Conservation (phyloP, 1,140 invertebrate species). For the Drosophila takahashii region DNA sequence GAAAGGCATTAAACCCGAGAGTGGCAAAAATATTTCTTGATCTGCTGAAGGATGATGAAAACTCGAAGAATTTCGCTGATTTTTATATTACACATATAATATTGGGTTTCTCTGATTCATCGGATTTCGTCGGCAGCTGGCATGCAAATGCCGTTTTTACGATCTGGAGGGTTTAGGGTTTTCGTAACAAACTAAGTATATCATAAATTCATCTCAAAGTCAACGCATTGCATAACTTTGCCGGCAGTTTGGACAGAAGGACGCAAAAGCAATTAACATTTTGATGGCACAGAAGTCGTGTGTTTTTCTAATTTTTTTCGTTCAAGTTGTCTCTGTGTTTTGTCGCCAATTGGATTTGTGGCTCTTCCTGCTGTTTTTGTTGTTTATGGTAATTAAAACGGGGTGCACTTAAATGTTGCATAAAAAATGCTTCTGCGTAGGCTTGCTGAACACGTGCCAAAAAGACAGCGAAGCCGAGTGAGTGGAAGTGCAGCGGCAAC, state of each 20-base stretch:
- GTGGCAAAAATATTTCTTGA: conserved; percentile 33
- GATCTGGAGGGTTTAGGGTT: conserved; percentile 28
- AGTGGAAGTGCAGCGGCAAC: conserved; percentile 71
- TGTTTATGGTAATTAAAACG: conserved; percentile 77
- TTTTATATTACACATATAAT: conserved; percentile 23
- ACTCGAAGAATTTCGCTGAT: conserved; percentile 17
- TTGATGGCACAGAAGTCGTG: conserved; percentile 57
- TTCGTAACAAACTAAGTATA: conserved; percentile 18
- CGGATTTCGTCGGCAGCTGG: background rate
- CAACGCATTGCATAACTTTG: conserved; percentile 44
- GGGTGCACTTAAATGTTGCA: conserved; percentile 79
- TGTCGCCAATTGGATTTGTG: conserved; percentile 59
- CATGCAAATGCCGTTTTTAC: conserved; percentile 43
- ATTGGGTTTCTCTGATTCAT: conserved; percentile 28
- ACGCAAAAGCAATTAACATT: conserved; percentile 76
- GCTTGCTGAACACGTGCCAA: conserved; percentile 76
- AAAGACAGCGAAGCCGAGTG: conserved; percentile 32
- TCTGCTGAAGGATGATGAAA: conserved; percentile 20
- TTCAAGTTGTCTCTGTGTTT: conserved; percentile 35
- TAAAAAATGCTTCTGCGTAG: conserved; percentile 69
- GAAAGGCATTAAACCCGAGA: conserved; percentile 63
- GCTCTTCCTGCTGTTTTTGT: conserved; percentile 33
- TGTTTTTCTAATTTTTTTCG: conserved; percentile 24
- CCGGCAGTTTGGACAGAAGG: conserved; percentile 38
- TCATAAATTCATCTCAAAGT: conserved; percentile 31